Evolutionary conservation across 2,113 vertebrate species (phyloP).

Genomic region (Jaculus jaculus): DNA sequence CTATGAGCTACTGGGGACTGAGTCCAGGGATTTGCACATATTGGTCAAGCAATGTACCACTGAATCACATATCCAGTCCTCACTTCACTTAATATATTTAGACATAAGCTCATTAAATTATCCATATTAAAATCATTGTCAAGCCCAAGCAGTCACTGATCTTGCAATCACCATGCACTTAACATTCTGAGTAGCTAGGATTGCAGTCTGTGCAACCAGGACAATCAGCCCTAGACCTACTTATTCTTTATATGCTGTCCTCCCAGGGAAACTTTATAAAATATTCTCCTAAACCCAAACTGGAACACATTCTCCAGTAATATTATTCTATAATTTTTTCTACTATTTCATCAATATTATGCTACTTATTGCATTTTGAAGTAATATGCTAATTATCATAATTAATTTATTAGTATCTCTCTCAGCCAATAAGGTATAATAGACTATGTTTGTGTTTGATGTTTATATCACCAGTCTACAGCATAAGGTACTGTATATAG

Average conservation of each 20-base stretch:
- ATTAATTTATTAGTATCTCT: background rate
- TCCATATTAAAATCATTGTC: too few species aligned
- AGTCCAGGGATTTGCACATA: background rate
- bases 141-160: background rate
- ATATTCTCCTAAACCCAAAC: background rate
- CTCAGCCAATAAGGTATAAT: background rate
- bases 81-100: background rate
- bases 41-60: background rate
- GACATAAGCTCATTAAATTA: background rate
- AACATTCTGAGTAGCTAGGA: background rate
- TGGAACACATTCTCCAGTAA: background rate
- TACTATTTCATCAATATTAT: background rate
- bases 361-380: background rate
- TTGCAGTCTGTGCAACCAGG: background rate
- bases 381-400: background rate
- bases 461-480: background rate
- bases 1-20: background rate
- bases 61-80: background rate
- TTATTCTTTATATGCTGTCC: background rate
- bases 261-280: background rate
- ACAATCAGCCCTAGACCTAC: background rate
- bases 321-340: background rate
- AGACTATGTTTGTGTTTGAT: background rate
- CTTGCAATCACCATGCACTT: background rate
- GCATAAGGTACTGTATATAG: background rate